Evolutionary conservation across 1,140 invertebrate species (phyloP), one percentile per base, ranked within the genome.

Genomic region (Meteorus sp.): DNA sequence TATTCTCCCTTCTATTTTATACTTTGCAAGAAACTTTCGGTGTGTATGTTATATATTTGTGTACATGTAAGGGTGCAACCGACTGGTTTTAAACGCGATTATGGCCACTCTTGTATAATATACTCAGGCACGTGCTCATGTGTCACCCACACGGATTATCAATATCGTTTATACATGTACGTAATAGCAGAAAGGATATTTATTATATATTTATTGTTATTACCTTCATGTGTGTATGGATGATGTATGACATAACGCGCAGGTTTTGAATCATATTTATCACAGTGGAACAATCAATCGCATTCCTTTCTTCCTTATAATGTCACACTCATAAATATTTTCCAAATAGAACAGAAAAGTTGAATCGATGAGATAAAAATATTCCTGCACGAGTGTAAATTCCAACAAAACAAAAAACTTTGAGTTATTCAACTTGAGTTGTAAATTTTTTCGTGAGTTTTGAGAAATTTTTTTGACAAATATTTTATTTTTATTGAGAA

Each of bases 151-250:
- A 68, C 68, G 74, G 77, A 80, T 78, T 79, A 79, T 77, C 75
- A 78, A 77, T 78, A 77, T 77, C 74, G 76, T 77, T 77, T 77
- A 56, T 20, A 37, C n/a, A n/a, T n/a, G n/a, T n/a, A n/a, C n/a
- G n/a, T n/a, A n/a, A n/a, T n/a, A n/a, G n/a, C n/a, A n/a, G n/a
- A n/a, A n/a, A n/a, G n/a, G n/a, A n/a, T n/a, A n/a, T n/a, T n/a
- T n/a, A n/a, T n/a, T n/a, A n/a, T n/a, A n/a, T n/a, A n/a, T n/a
- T n/a, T n/a, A n/a, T n/a, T n/a, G n/a, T n/a, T 47, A 47, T 29
- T 45, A n/a, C n/a, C 35, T 56, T 48, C n/a, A 31, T 31, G 13
- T 41, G 17, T 48, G n/a, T n/a, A n/a, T n/a, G n/a, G n/a, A n/a
- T n/a, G n/a, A n/a, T n/a, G n/a, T n/a, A n/a, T n/a, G n/a, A n/a